Evolutionary conservation across 2,888 invertebrate species (phyloP).

Genomic region (Ommatoiulus sabulosus): DNA sequence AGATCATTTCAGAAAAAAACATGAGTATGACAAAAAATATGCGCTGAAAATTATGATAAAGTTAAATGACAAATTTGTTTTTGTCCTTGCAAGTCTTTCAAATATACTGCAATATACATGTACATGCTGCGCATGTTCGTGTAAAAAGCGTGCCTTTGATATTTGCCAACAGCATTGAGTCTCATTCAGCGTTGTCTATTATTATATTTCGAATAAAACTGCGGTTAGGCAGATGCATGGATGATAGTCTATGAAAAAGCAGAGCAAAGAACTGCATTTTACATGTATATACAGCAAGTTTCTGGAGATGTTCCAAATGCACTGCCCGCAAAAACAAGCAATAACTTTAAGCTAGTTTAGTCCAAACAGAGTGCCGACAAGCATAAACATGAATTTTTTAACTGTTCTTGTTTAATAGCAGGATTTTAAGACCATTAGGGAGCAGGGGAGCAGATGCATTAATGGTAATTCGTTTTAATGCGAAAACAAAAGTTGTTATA

Average conservation of each 20-base stretch:
- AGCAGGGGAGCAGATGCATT: background rate
- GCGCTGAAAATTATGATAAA: too few relatives aligned
- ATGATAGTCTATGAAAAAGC: background rate
- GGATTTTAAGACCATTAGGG: slow-evolving; percentile 4
- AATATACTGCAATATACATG: too few relatives aligned
- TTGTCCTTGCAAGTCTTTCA: too few relatives aligned
- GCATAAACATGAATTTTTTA: background rate
- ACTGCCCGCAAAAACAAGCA: background rate
- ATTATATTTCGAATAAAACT: background rate
- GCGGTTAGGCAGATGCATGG: background rate
- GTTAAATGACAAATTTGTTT: too few relatives aligned
- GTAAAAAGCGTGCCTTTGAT: too few relatives aligned
- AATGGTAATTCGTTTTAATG: background rate
- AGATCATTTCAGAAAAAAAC: too few relatives aligned
- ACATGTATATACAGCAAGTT: background rate
- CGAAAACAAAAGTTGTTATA: background rate
- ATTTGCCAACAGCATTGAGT: too few relatives aligned
- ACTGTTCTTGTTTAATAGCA: background rate
- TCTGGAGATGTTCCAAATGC: background rate
- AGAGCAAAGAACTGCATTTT: background rate
- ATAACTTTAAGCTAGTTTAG: background rate
- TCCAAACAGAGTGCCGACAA: background rate
- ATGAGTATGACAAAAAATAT: too few relatives aligned
- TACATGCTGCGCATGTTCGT: too few relatives aligned
- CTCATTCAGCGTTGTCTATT: too few relatives aligned